phyloP scores from a whole-genome alignment of 2,797 vertebrate species.

The Poliocrania exsul region DNA sequence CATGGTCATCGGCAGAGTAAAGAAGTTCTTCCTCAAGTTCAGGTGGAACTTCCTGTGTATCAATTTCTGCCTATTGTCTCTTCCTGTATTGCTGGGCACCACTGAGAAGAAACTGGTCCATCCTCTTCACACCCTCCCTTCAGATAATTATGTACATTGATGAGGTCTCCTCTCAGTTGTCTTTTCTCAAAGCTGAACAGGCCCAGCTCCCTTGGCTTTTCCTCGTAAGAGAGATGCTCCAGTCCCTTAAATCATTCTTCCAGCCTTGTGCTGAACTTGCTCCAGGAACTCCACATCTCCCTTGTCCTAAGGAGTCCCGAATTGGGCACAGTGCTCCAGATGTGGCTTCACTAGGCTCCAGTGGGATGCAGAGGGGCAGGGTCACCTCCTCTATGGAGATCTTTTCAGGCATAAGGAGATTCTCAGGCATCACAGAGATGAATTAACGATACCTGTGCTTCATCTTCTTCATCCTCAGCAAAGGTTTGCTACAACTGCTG shows the following conservation, averaged over 20 bases:
- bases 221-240: background rate
- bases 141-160: background rate
- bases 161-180: background rate
- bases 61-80: background rate
- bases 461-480: background rate
- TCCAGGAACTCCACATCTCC: background rate
- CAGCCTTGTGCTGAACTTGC: background rate
- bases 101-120: background rate
- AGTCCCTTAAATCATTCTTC: background rate
- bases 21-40: background rate
- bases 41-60: background rate
- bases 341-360: accelerated
- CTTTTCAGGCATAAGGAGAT: background rate
- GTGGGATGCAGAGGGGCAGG: background rate
- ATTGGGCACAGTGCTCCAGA: background rate
- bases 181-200: accelerated
- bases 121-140: accelerated
- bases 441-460: background rate
- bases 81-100: background rate
- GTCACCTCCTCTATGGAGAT: background rate
- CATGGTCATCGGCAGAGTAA: too few species aligned
- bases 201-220: background rate
- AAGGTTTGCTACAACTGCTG: background rate
- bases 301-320: background rate
- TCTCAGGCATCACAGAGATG: background rate